A percentile compares a stretch with the other conserved stretches of the same genome.
These are phyloP conservation scores for Dendrocincla tyrannina DNA, from an alignment of 2,797 vertebrate species.

Conservation along the genomic window DNA sequence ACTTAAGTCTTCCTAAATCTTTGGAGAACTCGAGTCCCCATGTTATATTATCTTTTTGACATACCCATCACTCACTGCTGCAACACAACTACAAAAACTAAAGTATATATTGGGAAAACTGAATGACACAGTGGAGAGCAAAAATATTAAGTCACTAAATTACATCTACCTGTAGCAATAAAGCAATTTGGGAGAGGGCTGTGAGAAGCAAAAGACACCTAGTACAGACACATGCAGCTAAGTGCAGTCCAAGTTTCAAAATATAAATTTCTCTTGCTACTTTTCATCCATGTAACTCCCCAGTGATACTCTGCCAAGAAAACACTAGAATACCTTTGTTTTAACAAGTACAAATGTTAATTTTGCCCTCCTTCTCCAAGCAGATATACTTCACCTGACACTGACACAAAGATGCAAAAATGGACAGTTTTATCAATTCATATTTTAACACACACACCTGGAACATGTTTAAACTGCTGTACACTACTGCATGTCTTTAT, in stretches of 20 bases:
- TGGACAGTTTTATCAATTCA: neutral
- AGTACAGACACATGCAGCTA: neutral
- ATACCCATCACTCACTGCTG: neutral
- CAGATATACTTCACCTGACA: neutral
- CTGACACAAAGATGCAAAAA: neutral
- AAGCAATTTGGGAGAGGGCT: neutral
- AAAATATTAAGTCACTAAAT: neutral
- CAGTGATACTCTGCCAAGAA: neutral
- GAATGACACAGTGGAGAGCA: neutral
- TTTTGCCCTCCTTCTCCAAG: neutral
- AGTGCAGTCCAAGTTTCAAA: neutral
- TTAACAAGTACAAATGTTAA: neutral
- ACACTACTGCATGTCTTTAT: neutral
- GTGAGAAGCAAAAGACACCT: neutral
- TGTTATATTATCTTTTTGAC: neutral
- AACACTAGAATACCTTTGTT: neutral
- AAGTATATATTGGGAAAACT: neutral
- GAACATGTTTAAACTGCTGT: neutral
- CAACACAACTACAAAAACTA: neutral
- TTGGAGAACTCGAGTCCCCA: neutral
- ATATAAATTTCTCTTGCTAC: neutral
- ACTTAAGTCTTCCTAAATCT: neutral
- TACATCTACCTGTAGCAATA: neutral
- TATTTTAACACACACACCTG: neutral
- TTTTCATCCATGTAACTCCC: neutral